phyloP scores from a whole-genome alignment of 2,888 invertebrate genomes.

The Caenorhabditis becei region DNA sequence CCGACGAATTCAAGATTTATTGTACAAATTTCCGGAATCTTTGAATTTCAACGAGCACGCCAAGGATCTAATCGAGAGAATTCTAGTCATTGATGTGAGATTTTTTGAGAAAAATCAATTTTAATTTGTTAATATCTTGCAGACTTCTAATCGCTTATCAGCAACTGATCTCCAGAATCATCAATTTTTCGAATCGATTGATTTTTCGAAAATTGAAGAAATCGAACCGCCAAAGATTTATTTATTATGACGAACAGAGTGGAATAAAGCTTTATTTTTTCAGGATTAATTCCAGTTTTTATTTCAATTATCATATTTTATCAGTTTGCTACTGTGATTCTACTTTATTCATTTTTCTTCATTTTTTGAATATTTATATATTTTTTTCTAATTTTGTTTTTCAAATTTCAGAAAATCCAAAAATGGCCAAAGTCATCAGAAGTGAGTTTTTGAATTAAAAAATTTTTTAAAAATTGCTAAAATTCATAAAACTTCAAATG shows the following conservation, averaged over 20 bases:
- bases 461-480: background rate
- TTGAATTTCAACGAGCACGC: constrained; percentile 92
- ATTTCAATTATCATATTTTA: background rate
- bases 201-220: constrained; percentile 52
- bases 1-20: constrained; percentile 92
- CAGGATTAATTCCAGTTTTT: constrained; percentile 12
- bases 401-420: background rate
- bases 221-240: constrained; percentile 58
- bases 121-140: constrained; percentile 22
- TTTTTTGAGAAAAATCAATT: background rate
- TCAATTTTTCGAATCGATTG: constrained; percentile 84
- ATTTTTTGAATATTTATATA: background rate
- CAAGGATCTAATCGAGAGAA: constrained; percentile 90
- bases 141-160: constrained; percentile 90
- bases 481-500: no score
- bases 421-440: constrained; percentile 80
- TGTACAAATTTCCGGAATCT: constrained; percentile 93
- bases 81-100: constrained; percentile 87
- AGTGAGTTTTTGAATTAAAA: constrained; percentile 67
- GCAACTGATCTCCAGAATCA: constrained; percentile 86
- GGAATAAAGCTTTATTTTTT: constrained; percentile 18
- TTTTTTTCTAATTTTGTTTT: background rate
- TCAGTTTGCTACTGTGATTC: background rate
- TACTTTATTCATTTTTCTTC: background rate
- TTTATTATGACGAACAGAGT: constrained; percentile 14